Evolutionary conservation across 2,797 vertebrate genomes (phyloP), one percentile per base, ranked within the genome.

Genomic region (Malurus splendens): DNA sequence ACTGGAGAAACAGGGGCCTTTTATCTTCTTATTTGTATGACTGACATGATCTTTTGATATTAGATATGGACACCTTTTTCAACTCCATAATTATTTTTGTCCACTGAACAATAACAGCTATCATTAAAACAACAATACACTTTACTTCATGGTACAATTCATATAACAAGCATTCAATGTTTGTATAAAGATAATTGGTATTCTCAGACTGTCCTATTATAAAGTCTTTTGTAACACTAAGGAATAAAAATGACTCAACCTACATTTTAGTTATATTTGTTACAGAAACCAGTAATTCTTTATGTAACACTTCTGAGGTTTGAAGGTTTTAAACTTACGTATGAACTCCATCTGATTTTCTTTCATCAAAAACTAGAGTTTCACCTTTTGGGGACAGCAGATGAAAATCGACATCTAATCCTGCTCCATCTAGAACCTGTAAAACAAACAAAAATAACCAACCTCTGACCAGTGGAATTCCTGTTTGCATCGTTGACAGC

Each of bases 261-360:
- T 82, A 82, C 15, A 65, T 22, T 81, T 76, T 20, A 70, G 19
- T 66, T 51, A 3, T 10, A 54, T 68, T 70, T 90, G 22, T 39
- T 54, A 36, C 72, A 80, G 68, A 81, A 81, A 79, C 3, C 24
- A 76, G 22, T 30, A 36, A 72, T 38, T 52, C 27, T 79, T 77
- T 45, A 62, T 3, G 14, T n/a, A 89, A 83, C n/a, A 14, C 18
- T 59, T 82, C 9, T 22, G 45, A 64, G 19, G 19, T 90, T 45
- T 68, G 28, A 73, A 82, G 14, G 89, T 57, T 71, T 82, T 77
- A 85, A 87, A 98, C 98, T 97, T 97, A 99, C 99, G 98, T 99
- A 96, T 99, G 99, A 90, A 99, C 98, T 47, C 99, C 99, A 67
- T 99, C 99, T 56, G 99, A 99, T 96, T 99, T 99, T 92, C 97